These are phyloP conservation scores for Clarias batrachus DNA, from an alignment of 2,113 vertebrate species.

Conservation along the genomic window DNA sequence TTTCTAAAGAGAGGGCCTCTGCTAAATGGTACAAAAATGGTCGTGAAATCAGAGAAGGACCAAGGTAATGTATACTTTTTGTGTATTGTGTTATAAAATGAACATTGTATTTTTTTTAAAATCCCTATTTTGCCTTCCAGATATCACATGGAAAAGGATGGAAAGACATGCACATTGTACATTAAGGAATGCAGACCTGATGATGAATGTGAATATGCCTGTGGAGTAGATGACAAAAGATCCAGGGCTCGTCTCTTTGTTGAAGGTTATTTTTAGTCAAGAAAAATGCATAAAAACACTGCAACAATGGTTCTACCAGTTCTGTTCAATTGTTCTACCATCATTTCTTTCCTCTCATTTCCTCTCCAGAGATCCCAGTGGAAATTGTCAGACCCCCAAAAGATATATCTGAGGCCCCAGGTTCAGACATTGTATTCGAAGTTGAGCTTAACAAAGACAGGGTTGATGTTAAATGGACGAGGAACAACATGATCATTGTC, in stretches of 20 bases:
- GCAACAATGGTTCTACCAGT: neutral
- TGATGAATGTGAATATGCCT: conserved; percentile 97
- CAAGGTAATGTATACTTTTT: conserved; percentile 76
- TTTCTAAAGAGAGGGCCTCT: conserved; percentile 89
- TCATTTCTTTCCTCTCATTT: neutral
- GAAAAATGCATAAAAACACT: neutral
- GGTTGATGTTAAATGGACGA: conserved; percentile 95
- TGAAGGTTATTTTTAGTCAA: conserved; percentile 76
- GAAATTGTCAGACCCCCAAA: conserved; percentile 92
- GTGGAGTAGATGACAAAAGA: conserved; percentile 91
- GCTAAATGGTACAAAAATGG: conserved; percentile 94
- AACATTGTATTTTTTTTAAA: neutral
- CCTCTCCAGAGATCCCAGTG: conserved; percentile 86
- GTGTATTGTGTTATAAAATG: neutral
- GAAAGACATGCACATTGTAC: conserved; percentile 81
- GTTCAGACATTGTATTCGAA: conserved; percentile 86
- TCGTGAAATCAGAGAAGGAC: conserved; percentile 90
- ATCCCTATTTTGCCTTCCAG: conserved; percentile 63
- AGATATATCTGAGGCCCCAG: conserved; percentile 88
- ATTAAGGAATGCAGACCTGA: conserved; percentile 91
- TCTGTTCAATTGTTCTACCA: neutral
- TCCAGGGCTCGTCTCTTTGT: conserved; percentile 94
- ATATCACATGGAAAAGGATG: conserved; percentile 92
- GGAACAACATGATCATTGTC: conserved; percentile 95
- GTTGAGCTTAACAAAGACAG: conserved; percentile 95